These are phyloP conservation scores for Troilus luridus DNA, from an alignment of 2,888 invertebrate species.

Conservation along the genomic window DNA sequence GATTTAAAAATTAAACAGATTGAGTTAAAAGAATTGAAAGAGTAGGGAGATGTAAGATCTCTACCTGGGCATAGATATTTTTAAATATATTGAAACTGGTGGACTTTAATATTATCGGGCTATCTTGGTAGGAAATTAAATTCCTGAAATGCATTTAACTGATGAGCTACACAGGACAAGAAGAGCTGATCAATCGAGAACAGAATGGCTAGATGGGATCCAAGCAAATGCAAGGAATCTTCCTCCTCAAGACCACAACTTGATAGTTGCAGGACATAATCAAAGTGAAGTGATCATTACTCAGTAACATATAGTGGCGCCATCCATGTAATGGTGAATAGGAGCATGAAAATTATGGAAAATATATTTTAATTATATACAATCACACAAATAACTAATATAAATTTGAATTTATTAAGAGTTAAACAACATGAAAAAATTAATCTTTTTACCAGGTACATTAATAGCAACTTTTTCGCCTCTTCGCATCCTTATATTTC, in stretches of 20 bases:
- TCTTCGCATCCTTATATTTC: constrained; percentile 91
- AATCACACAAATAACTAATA: neutral
- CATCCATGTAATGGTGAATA: neutral
- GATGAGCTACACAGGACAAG: neutral
- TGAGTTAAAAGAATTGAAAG: neutral
- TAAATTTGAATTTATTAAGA: neutral
- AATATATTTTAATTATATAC: neutral
- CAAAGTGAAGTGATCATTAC: neutral
- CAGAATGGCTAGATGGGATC: neutral
- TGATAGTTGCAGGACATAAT: neutral
- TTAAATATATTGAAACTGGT: constrained; percentile 35
- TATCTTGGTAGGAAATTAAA: neutral
- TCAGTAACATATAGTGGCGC: neutral
- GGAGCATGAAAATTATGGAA: neutral
- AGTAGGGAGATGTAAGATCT: neutral
- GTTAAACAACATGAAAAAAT: neutral
- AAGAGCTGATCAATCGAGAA: neutral
- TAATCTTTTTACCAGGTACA: constrained; percentile 81
- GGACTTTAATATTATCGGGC: neutral
- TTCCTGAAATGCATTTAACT: neutral
- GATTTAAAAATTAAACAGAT: neutral
- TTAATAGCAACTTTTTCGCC: constrained; percentile 97
- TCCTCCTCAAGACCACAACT: neutral
- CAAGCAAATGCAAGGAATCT: neutral
- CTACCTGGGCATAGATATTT: neutral